Percentiles rank a stretch among this genome's conserved stretches.
Conservation (phyloP, 2,797 vertebrate genomes). For the Chloroceryle inda region DNA sequence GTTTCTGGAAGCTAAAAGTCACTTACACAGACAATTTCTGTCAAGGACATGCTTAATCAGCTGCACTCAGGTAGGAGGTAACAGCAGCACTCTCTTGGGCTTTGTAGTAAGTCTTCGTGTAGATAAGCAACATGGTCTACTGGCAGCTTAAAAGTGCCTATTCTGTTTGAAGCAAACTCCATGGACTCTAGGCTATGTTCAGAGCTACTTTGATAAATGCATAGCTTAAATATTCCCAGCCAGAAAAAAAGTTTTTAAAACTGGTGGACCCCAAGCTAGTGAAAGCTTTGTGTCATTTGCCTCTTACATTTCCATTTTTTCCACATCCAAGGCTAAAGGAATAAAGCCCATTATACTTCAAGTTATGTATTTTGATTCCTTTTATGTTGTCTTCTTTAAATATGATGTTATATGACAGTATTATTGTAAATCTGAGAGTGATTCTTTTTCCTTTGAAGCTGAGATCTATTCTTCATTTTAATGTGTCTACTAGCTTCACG, state of each 20-base stretch:
- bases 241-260: slow-evolving; percentile 48
- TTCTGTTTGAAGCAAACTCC: slow-evolving; percentile 64
- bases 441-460: slow-evolving; percentile 62
- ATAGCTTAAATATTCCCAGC: slow-evolving; percentile 58
- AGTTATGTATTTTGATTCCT: slow-evolving; percentile 48
- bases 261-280: background rate
- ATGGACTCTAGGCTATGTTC: slow-evolving; percentile 42
- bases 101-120: slow-evolving; percentile 62
- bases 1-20: slow-evolving; percentile 52
- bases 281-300: background rate
- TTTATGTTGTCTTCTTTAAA: slow-evolving; percentile 50
- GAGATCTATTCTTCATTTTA: slow-evolving; percentile 61
- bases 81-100: slow-evolving; percentile 46
- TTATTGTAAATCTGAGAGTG: slow-evolving; percentile 50
- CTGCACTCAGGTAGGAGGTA: slow-evolving; percentile 49
- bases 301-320: background rate
- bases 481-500: slow-evolving; percentile 9
- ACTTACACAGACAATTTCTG: slow-evolving; percentile 14
- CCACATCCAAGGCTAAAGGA: slow-evolving; percentile 5
- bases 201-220: slow-evolving; percentile 66
- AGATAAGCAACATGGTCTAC: slow-evolving; percentile 48
- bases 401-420: slow-evolving; percentile 37
- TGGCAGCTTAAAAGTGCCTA: slow-evolving; percentile 53
- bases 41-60: slow-evolving; percentile 61
- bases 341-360: slow-evolving; percentile 52